Base-by-base conservation (phyloP, 2,888 invertebrate genomes). In the Drosophila multiciliata region DNA sequence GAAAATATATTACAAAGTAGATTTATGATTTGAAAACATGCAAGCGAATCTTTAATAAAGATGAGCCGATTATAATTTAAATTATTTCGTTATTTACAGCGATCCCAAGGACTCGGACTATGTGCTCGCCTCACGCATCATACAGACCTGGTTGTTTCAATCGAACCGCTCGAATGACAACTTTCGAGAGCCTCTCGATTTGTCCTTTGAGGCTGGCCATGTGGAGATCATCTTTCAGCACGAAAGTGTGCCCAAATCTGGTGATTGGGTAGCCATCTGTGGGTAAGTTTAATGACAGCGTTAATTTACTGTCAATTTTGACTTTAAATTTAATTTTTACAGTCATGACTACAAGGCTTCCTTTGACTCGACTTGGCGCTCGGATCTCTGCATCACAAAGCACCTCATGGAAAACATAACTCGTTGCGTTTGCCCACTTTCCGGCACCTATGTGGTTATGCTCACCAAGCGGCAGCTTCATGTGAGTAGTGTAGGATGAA, bases 381-480 rank as follows among this genome's bases (percentile, higher is more conserved):
- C 95, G 55, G 94, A 95, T 78, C 92, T 94, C 58, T 96, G 96
- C 90, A 93, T 94, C 26, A 94, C 94, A 15, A 93, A 94, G 80
- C 92, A 91, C 82, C 91, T 94, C 66, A 94, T 93, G 91, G 92
- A 92, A 45, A 94, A 93, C 68, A 92, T 93, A 60, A 95, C 95
- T 1, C 93, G 94, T 70, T 96, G 96, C 90, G 93, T 94, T 49
- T 96, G 96, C 82, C 94, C 95, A 7, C 93, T 93, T 66, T 94
- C 94, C n/a, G 95, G 95, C 54, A 95, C 95, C 58, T 95, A 95
- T 85, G 95, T 95, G 26, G 94, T 95, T 29, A 94, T 96, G 83
- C 91, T 95, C 61, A 95, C 95, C n/a, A 94, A 95, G 67, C 92
- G 92, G 66, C 93, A 93, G 72, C 91, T 92, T 49, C 92, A 93